Base-by-base conservation (phyloP, 2,888 invertebrate genomes). In the Lasioglossum lativentre region DNA sequence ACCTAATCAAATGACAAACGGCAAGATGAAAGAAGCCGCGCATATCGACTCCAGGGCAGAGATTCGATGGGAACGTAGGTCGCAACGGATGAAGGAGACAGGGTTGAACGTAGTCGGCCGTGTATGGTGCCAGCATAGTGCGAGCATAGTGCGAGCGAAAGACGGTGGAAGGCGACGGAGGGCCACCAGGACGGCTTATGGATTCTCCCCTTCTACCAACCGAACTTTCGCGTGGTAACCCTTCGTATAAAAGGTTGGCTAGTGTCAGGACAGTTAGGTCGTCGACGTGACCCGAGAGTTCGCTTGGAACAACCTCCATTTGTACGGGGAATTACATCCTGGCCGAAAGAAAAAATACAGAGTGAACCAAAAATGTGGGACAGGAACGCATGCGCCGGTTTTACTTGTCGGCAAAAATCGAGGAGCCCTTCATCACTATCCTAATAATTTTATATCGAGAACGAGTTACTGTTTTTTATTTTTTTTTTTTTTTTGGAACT, bases 201-300 rank as follows among this genome's bases (percentile, higher is more conserved):
- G 90, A 90, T 90, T 90, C 86, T 86, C 80, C 82, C 70, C 79
- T 76, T 71, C 47, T 84, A 52, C 80, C 82, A 84, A 52, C 74
- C 86, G 59, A 93, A 91, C 88, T 92, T 93, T 93, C 88, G 88
- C 88, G 90, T 86, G 90, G 90, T 91, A 93, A 92, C 93, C 93
- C 92, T 92, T 92, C 91, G 92, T 90, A 92, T 90, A 91, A 92
- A 93, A 93, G 90, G 91, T 78, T 89, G 91, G 84, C 82, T 87
- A 91, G 93, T 92, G 92, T 92, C 93, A 90, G 92, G 90, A 92
- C 92, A 90, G 93, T 93, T 92, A 91, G 93, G 92, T 93, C 91
- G 91, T 89, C 92, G 92, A 93, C 93, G 93, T 93, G 93, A 93
- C 93, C 92, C 92, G 84, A 87, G 92, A 93, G 89, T 89, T 93